Evolutionary conservation across 2,888 invertebrate genomes (phyloP).

Genomic region (Microplitis manilae): DNA sequence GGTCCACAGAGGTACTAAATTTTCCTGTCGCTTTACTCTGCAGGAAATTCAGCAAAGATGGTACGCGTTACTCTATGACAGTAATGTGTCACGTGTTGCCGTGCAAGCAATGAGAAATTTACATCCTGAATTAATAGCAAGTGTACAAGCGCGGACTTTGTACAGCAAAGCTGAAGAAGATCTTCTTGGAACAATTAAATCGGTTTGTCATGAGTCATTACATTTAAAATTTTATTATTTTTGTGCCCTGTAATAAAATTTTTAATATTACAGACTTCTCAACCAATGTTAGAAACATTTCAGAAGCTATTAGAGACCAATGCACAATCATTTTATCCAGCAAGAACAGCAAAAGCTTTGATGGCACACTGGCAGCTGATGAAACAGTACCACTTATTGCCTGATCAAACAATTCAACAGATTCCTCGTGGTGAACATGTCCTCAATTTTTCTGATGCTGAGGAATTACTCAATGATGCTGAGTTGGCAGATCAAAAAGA

Average conservation of each 20-base stretch:
- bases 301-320: slow-evolving; percentile 88
- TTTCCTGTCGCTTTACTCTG: slow-evolving; percentile 94
- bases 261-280: slow-evolving; percentile 75
- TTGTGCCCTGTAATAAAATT: slow-evolving; percentile 19
- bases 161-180: slow-evolving; percentile 94
- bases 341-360: slow-evolving; percentile 88
- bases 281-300: slow-evolving; percentile 84
- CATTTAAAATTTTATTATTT: slow-evolving; percentile 13
- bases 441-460: slow-evolving; percentile 90
- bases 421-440: slow-evolving; percentile 77
- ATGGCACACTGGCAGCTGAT: slow-evolving; percentile 93
- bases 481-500: slow-evolving; percentile 88
- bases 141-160: slow-evolving; percentile 89
- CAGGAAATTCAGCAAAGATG: slow-evolving; percentile 96
- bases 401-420: slow-evolving; percentile 87
- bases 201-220: slow-evolving; percentile 73
- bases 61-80: slow-evolving; percentile 96
- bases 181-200: slow-evolving; percentile 84
- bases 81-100: slow-evolving; percentile 92
- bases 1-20: slow-evolving; percentile 93
- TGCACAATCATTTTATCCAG: slow-evolving; percentile 88
- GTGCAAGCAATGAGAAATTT: slow-evolving; percentile 94
- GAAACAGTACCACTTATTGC: slow-evolving; percentile 91
- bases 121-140: slow-evolving; percentile 90
- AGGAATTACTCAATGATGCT: slow-evolving; percentile 88